These are phyloP conservation scores for Tiaroga cobitis DNA, from an alignment of 2,797 vertebrate species.

Conservation along the genomic window DNA sequence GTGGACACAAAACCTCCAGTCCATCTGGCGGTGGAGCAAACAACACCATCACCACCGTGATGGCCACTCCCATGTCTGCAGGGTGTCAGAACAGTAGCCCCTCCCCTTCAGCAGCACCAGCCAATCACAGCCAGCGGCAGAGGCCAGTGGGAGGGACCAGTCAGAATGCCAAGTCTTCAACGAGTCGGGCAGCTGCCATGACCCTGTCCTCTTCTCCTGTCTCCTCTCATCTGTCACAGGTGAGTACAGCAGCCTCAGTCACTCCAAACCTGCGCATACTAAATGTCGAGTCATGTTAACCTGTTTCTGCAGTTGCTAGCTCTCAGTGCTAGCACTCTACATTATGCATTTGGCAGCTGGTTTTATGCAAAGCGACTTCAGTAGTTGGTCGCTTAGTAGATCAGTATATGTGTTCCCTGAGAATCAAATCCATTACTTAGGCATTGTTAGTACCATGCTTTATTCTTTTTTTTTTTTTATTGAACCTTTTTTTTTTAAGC, in stretches of 20 bases:
- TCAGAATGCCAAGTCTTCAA: conserved; percentile 73
- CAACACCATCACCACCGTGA: conserved; percentile 54
- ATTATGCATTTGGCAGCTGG: background rate
- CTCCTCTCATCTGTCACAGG: conserved; percentile 79
- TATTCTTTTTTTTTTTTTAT: too few relatives aligned
- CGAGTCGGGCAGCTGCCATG: conserved; percentile 70
- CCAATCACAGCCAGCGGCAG: conserved; percentile 76
- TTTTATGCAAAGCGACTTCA: background rate
- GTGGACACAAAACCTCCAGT: conserved; percentile 66
- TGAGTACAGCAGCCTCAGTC: conserved; percentile 45
- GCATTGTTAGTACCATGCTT: background rate
- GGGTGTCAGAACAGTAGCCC: conserved; percentile 65
- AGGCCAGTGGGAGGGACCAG: conserved; percentile 68
- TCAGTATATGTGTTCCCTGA: background rate
- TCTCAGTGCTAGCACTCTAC: background rate
- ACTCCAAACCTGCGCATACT: background rate
- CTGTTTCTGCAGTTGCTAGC: background rate
- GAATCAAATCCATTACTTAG: background rate
- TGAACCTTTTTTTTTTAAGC: background rate
- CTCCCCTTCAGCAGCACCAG: conserved; percentile 59
- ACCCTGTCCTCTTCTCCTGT: conserved; percentile 70
- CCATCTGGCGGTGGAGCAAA: conserved; percentile 51
- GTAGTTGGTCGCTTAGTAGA: background rate
- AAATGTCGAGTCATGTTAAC: background rate
- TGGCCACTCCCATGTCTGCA: conserved; percentile 55